Percentiles rank a stretch among this genome's conserved stretches.
These are phyloP conservation scores for Mormyrus lacerda DNA, from an alignment of 2,113 vertebrate genomes.

Conservation along the genomic window DNA sequence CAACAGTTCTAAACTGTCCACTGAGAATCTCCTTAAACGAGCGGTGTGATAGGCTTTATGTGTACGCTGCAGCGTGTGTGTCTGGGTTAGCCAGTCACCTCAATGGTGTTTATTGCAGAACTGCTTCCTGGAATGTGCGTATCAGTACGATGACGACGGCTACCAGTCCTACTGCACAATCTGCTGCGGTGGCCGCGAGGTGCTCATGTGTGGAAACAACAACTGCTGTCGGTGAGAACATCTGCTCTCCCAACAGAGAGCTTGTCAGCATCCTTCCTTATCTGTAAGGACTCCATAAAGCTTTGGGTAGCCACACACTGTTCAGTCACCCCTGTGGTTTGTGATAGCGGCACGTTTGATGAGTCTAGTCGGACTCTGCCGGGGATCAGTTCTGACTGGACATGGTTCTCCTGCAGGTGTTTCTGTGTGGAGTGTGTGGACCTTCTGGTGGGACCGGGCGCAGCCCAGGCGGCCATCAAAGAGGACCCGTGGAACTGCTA, in stretches of 20 bases:
- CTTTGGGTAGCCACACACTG: not conserved
- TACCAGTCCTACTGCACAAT: slow-evolving; percentile 99
- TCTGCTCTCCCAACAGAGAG: not conserved
- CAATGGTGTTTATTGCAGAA: slow-evolving; percentile 60
- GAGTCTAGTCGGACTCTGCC: not conserved
- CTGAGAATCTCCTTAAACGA: not conserved
- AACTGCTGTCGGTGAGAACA: slow-evolving; percentile 86
- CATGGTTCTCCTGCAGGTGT: slow-evolving; percentile 62
- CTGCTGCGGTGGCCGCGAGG: slow-evolving; percentile 93
- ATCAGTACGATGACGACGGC: slow-evolving; percentile 93
- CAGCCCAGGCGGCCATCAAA: slow-evolving; percentile 82
- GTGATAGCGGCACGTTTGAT: not conserved
- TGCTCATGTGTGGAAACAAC: slow-evolving; percentile 98
- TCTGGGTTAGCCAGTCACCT: not conserved
- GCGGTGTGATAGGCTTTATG: not conserved
- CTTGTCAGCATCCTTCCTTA: not conserved
- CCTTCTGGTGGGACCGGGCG: slow-evolving; percentile 83
- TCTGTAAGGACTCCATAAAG: not conserved
- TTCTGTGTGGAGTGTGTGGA: slow-evolving; percentile 98
- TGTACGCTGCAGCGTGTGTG: not conserved
- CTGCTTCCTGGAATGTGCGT: slow-evolving; percentile 93
- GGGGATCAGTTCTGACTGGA: not conserved
- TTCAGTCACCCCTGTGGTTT: not conserved
- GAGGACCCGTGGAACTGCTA: slow-evolving; percentile 99
- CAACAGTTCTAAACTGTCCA: not conserved